Evolutionary conservation across 2,797 vertebrate species (phyloP).

Genomic region (Benthosema pterotum): DNA sequence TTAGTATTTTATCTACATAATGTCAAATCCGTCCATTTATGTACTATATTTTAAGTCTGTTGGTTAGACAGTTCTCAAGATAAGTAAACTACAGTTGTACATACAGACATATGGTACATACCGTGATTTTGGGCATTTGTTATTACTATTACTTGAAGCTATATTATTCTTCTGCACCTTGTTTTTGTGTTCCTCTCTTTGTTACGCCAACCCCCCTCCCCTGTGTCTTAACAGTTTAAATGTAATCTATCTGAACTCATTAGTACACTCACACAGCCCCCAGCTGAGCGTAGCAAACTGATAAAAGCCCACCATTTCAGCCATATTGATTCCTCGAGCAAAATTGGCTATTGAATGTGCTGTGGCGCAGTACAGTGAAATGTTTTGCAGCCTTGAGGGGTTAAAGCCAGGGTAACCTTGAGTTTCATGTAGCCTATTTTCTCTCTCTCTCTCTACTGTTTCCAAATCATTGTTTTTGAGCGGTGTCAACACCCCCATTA

Average conservation of each 20-base stretch:
- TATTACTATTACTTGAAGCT: not conserved
- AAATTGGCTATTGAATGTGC: constrained; percentile 81
- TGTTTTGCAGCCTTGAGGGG: constrained; percentile 66
- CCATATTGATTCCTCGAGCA: constrained; percentile 82
- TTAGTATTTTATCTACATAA: no score
- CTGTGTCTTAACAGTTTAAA: constrained; percentile 71
- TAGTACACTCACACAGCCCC: constrained; percentile 70
- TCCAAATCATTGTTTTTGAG: constrained; percentile 43
- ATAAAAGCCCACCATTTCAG: constrained; percentile 83
- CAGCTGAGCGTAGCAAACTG: constrained; percentile 79
- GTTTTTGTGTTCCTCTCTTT: constrained; percentile 53
- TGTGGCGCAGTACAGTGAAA: constrained; percentile 65
- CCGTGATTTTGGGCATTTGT: no score
- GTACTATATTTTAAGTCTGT: no score
- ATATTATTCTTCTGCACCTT: constrained; percentile 23
- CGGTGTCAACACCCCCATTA: no score
- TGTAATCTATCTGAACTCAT: constrained; percentile 76
- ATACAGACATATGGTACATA: no score
- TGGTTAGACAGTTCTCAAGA: no score
- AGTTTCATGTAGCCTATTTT: constrained; percentile 49
- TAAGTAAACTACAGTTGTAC: no score
- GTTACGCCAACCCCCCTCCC: constrained; percentile 56
- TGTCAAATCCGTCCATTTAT: no score
- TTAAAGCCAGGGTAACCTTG: constrained; percentile 74
- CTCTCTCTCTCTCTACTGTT: constrained; percentile 41